phyloP scores from a whole-genome alignment of 2,113 vertebrate species.

The Pangasianodon hypophthalmus region DNA sequence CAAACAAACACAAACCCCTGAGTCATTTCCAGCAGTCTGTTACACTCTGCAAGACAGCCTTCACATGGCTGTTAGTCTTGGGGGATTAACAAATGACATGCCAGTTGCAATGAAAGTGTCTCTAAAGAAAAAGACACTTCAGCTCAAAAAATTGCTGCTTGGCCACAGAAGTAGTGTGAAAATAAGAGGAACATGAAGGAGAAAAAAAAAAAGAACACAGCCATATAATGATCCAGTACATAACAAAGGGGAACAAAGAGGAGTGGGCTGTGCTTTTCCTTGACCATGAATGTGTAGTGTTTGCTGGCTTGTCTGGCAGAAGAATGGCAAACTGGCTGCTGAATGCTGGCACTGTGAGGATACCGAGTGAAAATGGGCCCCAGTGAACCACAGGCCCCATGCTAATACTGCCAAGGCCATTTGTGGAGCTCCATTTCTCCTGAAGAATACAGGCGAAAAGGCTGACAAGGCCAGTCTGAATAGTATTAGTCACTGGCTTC shows the following conservation, averaged over 20 bases:
- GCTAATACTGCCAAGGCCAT: slow-evolving; percentile 64
- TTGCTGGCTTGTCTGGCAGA: slow-evolving; percentile 73
- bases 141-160: background rate
- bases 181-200: slow-evolving; percentile 49
- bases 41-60: slow-evolving; percentile 48
- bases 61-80: slow-evolving; percentile 46
- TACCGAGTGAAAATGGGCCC: slow-evolving; percentile 61
- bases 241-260: slow-evolving; percentile 59
- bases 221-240: slow-evolving; percentile 53
- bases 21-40: slow-evolving; percentile 47
- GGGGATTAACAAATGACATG: slow-evolving; percentile 13
- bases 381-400: slow-evolving; percentile 62
- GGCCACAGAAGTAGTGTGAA: background rate
- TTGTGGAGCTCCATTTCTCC: slow-evolving; percentile 47
- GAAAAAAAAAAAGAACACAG: slow-evolving; percentile 56
- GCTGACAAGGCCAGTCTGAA: slow-evolving; percentile 53
- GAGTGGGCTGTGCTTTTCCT: slow-evolving; percentile 58
- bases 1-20: slow-evolving; percentile 47
- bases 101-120: slow-evolving; percentile 8
- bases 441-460: slow-evolving; percentile 43
- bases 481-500: slow-evolving; percentile 62
- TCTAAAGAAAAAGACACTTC: slow-evolving; percentile 22
- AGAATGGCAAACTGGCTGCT: slow-evolving; percentile 76
- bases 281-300: slow-evolving; percentile 71
- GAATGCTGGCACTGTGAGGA: slow-evolving; percentile 70